Percentiles rank a stretch among this genome's conserved stretches.
Conservation (phyloP, 2,113 vertebrate species). For the Rhabdornis inornatus region DNA sequence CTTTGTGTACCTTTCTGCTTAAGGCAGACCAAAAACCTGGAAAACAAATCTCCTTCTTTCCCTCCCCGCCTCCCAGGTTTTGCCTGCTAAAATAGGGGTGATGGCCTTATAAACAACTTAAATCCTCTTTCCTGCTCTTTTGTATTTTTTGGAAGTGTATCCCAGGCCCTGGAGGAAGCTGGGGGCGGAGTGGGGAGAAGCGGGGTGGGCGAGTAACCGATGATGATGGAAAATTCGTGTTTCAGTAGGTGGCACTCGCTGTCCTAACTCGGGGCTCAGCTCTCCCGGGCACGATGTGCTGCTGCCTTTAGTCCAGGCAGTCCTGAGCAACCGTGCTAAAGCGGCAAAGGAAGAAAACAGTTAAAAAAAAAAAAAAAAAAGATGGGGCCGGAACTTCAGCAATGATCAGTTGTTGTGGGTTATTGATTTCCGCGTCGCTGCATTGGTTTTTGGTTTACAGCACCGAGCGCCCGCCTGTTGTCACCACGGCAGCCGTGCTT, state of each 20-base stretch:
- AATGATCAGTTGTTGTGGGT: neutral
- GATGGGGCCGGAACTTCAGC: neutral
- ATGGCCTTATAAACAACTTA: conserved; percentile 6
- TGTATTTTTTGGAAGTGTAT: conserved; percentile 23
- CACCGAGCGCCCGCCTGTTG: neutral
- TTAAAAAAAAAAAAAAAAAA: neutral
- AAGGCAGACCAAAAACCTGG: neutral
- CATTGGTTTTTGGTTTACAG: neutral
- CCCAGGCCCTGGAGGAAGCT: neutral
- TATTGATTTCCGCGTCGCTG: neutral
- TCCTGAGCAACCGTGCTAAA: neutral
- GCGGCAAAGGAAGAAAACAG: neutral
- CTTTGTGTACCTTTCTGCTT: conserved; percentile 5
- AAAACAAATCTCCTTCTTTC: conserved; percentile 9
- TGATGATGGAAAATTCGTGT: neutral
- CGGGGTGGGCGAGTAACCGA: neutral
- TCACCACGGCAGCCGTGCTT: neutral
- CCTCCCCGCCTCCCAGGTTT: neutral
- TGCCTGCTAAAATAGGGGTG: neutral
- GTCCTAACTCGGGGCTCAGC: neutral
- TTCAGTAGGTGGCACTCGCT: conserved; percentile 53
- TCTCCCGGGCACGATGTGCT: neutral
- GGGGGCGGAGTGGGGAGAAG: neutral
- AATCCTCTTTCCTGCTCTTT: conserved; percentile 32
- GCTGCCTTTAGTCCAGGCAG: neutral